These are phyloP conservation scores for Cepaea nemoralis DNA, from an alignment of 1,140 invertebrate species.

Conservation along the genomic window DNA sequence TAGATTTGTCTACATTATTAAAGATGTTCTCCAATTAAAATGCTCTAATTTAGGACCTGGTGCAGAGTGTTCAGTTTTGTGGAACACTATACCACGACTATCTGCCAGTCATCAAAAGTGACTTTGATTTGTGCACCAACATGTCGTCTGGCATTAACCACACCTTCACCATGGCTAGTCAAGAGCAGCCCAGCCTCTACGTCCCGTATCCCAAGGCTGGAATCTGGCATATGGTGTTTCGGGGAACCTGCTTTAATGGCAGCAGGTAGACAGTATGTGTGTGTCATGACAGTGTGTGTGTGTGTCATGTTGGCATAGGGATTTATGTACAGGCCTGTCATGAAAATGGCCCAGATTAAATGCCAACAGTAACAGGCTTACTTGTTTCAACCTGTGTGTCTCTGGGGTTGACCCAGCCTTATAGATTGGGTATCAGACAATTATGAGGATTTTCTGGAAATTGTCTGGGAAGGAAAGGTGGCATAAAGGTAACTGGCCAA, in stretches of 20 bases:
- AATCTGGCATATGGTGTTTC: slow-evolving; percentile 77
- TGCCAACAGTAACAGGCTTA: too few relatives aligned
- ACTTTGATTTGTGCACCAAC: slow-evolving; percentile 29
- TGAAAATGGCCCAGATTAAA: too few relatives aligned
- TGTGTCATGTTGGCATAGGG: too few relatives aligned
- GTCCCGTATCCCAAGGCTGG: slow-evolving; percentile 58
- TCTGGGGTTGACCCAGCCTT: too few relatives aligned
- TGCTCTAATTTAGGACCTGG: background rate
- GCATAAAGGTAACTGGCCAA: too few relatives aligned
- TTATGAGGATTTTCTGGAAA: too few relatives aligned
- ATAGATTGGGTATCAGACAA: too few relatives aligned
- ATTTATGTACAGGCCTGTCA: too few relatives aligned
- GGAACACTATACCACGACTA: slow-evolving; percentile 19
- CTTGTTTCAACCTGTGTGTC: too few relatives aligned
- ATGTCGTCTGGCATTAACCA: background rate
- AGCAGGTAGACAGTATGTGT: background rate
- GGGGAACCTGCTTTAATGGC: slow-evolving; percentile 53
- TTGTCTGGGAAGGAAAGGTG: too few relatives aligned
- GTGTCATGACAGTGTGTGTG: background rate
- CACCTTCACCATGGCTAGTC: background rate
- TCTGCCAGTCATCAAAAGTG: background rate
- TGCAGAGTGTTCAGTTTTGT: background rate
- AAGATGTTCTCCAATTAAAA: too few relatives aligned
- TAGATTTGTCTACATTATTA: too few relatives aligned
- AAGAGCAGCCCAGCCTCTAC: slow-evolving; percentile 27